These are phyloP conservation scores for Molossus molossus DNA, from an alignment of 2,797 vertebrate species.

Conservation along the genomic window DNA sequence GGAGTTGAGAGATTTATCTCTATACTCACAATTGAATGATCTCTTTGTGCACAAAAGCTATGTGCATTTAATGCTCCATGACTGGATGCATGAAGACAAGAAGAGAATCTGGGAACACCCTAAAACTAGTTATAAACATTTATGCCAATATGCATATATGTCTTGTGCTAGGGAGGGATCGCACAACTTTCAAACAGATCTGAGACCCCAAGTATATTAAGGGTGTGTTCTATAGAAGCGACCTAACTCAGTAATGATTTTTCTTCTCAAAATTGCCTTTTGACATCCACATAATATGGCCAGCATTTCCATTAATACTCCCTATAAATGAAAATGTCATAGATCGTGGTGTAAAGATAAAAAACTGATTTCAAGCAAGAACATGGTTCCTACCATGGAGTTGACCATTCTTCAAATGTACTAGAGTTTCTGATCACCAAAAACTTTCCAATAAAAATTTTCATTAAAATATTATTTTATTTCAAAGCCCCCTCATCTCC, in stretches of 20 bases:
- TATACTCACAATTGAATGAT: neutral
- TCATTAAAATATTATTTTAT: conserved; percentile 18
- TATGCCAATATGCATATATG: neutral
- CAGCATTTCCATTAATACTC: neutral
- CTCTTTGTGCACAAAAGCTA: conserved; percentile 38
- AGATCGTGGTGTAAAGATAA: neutral
- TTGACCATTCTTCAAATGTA: conserved; percentile 24
- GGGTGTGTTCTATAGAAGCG: neutral
- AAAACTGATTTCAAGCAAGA: neutral
- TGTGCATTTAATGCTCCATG: neutral
- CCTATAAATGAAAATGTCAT: conserved; percentile 45
- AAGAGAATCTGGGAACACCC: neutral
- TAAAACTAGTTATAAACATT: neutral
- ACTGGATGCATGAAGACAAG: neutral
- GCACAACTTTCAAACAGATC: conserved; percentile 6
- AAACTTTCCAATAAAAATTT: neutral
- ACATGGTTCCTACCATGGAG: neutral
- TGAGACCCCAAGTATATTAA: neutral
- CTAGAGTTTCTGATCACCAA: neutral
- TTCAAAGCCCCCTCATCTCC: neutral
- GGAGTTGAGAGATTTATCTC: conserved; percentile 62
- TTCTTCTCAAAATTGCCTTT: neutral
- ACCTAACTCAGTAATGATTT: neutral
- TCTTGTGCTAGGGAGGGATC: neutral
- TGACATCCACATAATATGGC: neutral